Evolutionary conservation across 2,888 invertebrate species (phyloP).

Genomic region (Cartodere bifasciata): DNA sequence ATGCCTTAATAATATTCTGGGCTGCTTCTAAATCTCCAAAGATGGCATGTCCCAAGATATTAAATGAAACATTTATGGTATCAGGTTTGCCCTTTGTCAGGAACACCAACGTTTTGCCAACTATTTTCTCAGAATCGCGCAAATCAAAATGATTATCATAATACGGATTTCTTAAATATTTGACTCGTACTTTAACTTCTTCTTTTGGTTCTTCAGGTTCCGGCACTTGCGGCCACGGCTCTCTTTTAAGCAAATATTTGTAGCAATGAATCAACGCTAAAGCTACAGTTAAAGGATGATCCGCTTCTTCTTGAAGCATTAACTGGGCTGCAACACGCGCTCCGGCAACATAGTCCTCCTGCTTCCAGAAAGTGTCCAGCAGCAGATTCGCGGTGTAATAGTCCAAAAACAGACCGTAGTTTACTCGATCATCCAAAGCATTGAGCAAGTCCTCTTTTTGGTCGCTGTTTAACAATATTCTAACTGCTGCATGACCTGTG

Average conservation of each 20-base stretch:
- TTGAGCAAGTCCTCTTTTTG: slow-evolving; percentile 52
- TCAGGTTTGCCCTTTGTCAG: slow-evolving; percentile 40
- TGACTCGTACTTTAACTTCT: slow-evolving; percentile 31
- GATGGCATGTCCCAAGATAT: slow-evolving; percentile 32
- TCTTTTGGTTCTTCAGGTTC: slow-evolving; percentile 34
- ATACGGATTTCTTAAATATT: slow-evolving; percentile 66
- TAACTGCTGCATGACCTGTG: slow-evolving; percentile 69
- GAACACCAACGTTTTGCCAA: slow-evolving; percentile 72
- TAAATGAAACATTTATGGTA: slow-evolving; percentile 36
- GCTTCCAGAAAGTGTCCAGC: slow-evolving; percentile 63
- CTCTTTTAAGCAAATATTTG: slow-evolving; percentile 48
- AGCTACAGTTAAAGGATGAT: slow-evolving; percentile 52
- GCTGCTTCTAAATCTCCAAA: slow-evolving; percentile 29
- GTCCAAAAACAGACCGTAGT: slow-evolving; percentile 89
- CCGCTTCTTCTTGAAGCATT: slow-evolving; percentile 82
- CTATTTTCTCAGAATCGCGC: slow-evolving; percentile 50
- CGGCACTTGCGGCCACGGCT: slow-evolving; percentile 33
- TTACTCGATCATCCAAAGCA: slow-evolving; percentile 66
- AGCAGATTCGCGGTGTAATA: slow-evolving; percentile 63
- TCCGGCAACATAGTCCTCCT: slow-evolving; percentile 54
- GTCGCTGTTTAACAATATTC: slow-evolving; percentile 42
- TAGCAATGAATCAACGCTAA: slow-evolving; percentile 65
- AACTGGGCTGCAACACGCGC: slow-evolving; percentile 63
- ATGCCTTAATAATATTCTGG: slow-evolving; percentile 27
- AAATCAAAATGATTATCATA: slow-evolving; percentile 89